These are phyloP conservation scores for Oreochromis niloticus DNA, from an alignment of 2,113 vertebrate species.

Conservation along the genomic window DNA sequence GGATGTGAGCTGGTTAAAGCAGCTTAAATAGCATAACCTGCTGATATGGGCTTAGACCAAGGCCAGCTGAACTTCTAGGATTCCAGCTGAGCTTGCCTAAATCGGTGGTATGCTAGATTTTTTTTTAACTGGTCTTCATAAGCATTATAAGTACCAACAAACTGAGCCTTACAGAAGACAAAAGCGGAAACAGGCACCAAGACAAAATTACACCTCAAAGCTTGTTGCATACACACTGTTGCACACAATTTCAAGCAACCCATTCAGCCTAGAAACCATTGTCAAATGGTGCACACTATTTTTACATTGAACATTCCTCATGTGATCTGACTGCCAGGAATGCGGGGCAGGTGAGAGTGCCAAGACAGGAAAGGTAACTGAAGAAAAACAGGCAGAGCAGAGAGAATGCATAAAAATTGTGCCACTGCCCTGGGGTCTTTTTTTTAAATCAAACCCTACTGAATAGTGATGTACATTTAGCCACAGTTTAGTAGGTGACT, in stretches of 20 bases:
- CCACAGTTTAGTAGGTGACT: background rate
- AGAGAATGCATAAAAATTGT: background rate
- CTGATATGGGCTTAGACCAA: background rate
- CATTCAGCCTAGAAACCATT: background rate
- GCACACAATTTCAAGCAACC: background rate
- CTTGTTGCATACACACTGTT: background rate
- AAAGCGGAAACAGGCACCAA: background rate
- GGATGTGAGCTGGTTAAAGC: background rate
- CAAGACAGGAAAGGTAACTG: background rate
- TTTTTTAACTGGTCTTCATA: background rate
- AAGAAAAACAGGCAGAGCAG: background rate
- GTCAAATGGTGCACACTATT: background rate
- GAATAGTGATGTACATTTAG: background rate
- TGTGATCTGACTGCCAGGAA: background rate
- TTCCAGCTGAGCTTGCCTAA: background rate
- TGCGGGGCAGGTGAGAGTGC: background rate
- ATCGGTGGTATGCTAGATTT: background rate
- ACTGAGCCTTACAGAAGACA: rapidly evolving
- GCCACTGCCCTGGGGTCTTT: background rate
- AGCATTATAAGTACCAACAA: background rate
- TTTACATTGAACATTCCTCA: background rate
- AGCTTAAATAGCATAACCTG: background rate
- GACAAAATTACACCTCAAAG: background rate
- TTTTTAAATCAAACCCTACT: background rate
- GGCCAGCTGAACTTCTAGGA: background rate